phyloP scores from a whole-genome alignment of 2,113 vertebrate species.

The Siniperca chuatsi region DNA sequence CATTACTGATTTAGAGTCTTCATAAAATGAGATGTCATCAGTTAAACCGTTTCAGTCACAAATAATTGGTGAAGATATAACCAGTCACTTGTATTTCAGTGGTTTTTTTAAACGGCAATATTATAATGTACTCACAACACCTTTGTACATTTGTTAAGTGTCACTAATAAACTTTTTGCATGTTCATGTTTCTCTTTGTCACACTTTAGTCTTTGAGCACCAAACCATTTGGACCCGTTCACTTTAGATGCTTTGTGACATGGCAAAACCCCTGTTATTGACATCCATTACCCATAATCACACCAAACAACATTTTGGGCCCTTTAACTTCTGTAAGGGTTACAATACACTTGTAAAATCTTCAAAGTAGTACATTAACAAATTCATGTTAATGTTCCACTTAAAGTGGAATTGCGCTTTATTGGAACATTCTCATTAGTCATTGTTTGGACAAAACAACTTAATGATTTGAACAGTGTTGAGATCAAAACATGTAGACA shows the following conservation, averaged over 20 bases:
- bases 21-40: background rate
- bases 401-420: background rate
- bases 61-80: background rate
- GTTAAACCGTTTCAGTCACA: background rate
- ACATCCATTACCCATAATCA: background rate
- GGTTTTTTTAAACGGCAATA: background rate
- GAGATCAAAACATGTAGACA: constrained; percentile 15
- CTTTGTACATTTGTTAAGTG: background rate
- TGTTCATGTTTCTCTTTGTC: background rate
- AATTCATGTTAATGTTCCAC: background rate
- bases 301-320: background rate
- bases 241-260: background rate
- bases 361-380: background rate
- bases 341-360: background rate
- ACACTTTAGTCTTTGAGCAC: background rate
- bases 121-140: background rate
- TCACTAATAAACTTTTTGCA: background rate
- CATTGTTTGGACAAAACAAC: background rate
- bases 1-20: background rate
- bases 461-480: background rate
- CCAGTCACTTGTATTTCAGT: background rate
- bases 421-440: background rate
- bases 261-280: background rate
- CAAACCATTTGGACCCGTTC: background rate
- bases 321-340: background rate